Base-by-base conservation (phyloP, 2,797 vertebrate genomes). In the Caiman crocodilus region DNA sequence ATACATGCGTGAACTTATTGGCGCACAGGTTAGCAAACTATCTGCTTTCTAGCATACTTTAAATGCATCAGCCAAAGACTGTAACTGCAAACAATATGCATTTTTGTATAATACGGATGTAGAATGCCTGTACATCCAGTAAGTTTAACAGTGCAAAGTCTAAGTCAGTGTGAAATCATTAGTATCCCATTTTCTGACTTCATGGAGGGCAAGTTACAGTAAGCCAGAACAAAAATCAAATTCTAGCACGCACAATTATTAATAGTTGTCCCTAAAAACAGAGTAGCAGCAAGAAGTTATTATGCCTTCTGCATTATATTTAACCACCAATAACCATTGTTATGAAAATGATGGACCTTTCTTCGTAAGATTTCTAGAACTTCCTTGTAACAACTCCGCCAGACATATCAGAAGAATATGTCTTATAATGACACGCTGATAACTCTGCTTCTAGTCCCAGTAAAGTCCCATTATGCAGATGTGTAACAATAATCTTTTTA, bases 391-490 rank as follows among this genome's bases (percentile, higher is more conserved):
- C 84, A 93, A 10, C 69, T 91, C 67, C 79, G 77, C 77, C 90
- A 94, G 89, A 94, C 77, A 83, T 21, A 78, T 56, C 89, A 94
- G 83, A 94, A 92, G 92, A 93, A 0, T 79, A 96, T 76, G 92
- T 59, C 76, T 28, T 87, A n/a, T 88, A 94, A 76, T 77, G 92
- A 25, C 75, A 91, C 35, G 77, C 71, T 85, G 87, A 84, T 91
- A 94, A 95, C 79, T 91, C 63, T 90, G 56, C 90, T 95, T 90
- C 85, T 5, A 87, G 57, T 92, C 75, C 50, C 77, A 84, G 88
- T 25, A 94, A 94, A 94, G 56, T 67, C 90, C 93, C 79, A 91
- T 87, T 75, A 65, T 91, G 63, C 35, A 95, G 79, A 90, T 94
- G 75, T 95, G 82, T 50, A 71, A 89, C 13, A 76, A 63, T 56